Evolutionary conservation across 2,888 invertebrate genomes (phyloP).

Genomic region (Tanypteryx hageni): DNA sequence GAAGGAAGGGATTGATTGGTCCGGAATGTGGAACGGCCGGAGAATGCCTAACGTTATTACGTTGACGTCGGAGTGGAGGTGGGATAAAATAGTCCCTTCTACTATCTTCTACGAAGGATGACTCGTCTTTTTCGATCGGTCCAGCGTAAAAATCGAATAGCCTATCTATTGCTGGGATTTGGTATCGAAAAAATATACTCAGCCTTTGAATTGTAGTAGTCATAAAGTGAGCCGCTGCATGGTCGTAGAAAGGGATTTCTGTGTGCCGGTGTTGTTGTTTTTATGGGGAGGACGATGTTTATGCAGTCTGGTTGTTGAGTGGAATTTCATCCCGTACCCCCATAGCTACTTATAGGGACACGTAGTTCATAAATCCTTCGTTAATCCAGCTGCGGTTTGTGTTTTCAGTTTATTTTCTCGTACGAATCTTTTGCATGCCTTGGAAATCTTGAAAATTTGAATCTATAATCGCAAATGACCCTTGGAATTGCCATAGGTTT

Average conservation of each 20-base stretch:
- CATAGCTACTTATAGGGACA: background rate
- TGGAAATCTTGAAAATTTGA: background rate
- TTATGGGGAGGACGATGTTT: background rate
- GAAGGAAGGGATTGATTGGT: conserved; percentile 9
- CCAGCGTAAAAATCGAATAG: background rate
- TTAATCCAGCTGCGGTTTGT: background rate
- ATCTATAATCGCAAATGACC: background rate
- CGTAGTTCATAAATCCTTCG: background rate
- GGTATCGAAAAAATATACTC: background rate
- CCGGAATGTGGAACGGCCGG: conserved; percentile 33
- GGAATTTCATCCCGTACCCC: background rate
- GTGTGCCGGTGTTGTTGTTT: background rate
- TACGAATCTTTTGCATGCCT: background rate
- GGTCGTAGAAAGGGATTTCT: background rate
- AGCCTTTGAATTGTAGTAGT: background rate
- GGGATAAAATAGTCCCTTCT: background rate
- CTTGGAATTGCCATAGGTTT: background rate
- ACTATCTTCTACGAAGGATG: background rate
- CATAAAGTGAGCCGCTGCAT: background rate
- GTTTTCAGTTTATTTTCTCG: no score
- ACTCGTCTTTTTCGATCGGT: background rate
- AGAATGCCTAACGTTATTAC: background rate
- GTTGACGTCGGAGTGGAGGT: background rate
- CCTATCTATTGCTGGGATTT: background rate
- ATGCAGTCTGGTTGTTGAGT: background rate